Evolutionary conservation across 2,888 invertebrate species (phyloP).

Genomic region (Ferrisia virgata): DNA sequence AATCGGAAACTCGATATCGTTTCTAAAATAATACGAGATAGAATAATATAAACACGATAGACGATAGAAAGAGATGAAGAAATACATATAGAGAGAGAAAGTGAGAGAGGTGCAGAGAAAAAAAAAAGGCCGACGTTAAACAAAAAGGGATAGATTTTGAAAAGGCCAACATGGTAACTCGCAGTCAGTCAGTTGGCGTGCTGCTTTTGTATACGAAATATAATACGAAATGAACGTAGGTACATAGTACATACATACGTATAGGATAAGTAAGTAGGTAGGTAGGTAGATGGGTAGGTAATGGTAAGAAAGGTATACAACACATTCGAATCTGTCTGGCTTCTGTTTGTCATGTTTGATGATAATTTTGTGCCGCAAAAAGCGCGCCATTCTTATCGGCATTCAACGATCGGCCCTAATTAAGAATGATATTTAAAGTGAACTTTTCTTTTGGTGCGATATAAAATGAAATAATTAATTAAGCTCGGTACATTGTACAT

Average conservation of each 20-base stretch:
- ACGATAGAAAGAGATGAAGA: neutral
- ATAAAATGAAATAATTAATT: constrained; percentile 32
- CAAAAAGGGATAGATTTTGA: neutral
- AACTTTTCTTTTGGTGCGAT: neutral
- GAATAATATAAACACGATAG: neutral
- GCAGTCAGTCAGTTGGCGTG: neutral
- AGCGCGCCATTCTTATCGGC: constrained; percentile 1
- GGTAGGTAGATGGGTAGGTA: too few species aligned
- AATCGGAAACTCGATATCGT: neutral
- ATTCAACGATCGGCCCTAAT: neutral
- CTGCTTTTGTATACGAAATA: neutral
- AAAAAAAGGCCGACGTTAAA: neutral
- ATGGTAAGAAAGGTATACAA: too few species aligned
- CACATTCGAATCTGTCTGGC: neutral
- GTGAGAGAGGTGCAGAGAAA: too few species aligned
- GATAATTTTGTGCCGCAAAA: neutral
- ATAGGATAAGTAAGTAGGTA: too few species aligned
- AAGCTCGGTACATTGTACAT: constrained; percentile 8
- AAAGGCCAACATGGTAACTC: neutral
- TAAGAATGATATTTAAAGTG: constrained; percentile 28
- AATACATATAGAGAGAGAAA: too few species aligned
- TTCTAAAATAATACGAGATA: neutral
- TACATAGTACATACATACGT: too few species aligned
- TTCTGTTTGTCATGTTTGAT: neutral
- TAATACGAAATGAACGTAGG: too few species aligned